Evolutionary conservation across 2,113 vertebrate species (phyloP).

Genomic region (Elaphurus davidianus): DNA sequence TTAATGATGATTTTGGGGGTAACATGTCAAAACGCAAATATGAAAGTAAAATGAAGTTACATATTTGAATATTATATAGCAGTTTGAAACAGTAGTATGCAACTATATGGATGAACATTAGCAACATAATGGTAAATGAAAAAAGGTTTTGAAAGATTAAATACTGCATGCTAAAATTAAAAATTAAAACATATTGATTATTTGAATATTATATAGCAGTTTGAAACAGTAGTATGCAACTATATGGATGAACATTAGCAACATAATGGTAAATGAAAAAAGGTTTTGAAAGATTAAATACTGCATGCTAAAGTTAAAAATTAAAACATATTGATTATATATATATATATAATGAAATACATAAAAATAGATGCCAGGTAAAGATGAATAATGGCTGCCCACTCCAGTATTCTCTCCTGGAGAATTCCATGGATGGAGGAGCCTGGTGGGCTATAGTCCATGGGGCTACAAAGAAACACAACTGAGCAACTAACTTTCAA

Average conservation of each 20-base stretch:
- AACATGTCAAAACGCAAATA: background rate
- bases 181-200: background rate
- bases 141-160: background rate
- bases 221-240: background rate
- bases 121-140: background rate
- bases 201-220: background rate
- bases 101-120: background rate
- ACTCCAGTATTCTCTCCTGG: background rate
- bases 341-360: background rate
- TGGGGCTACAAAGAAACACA: background rate
- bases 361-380: background rate
- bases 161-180: background rate
- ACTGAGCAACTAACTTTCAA: background rate
- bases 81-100: background rate
- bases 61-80: background rate
- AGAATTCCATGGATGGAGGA: background rate
- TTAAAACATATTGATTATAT: background rate
- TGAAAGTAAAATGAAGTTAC: background rate
- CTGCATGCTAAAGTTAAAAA: background rate
- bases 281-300: background rate
- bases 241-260: background rate
- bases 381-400: background rate
- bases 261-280: background rate
- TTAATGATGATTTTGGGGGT: background rate
- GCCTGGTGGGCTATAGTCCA: too few species aligned